Evolutionary conservation across 2,113 vertebrate species (phyloP).

Genomic region (Delphinus delphis): DNA sequence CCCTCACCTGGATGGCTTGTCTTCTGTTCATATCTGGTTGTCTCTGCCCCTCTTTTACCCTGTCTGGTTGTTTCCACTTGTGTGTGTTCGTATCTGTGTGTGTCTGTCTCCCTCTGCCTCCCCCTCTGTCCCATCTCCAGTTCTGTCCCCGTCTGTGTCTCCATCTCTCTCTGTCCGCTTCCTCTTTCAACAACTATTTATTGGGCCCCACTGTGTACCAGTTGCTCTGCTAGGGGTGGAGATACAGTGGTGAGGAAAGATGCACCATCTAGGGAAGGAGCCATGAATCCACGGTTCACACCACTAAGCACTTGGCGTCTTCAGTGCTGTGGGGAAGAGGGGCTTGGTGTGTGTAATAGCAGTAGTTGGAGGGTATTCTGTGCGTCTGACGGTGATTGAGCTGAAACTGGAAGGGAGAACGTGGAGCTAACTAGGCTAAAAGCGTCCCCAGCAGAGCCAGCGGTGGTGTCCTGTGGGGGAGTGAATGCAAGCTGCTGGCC

Average conservation of each 20-base stretch:
- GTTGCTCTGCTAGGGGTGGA: too few relatives aligned
- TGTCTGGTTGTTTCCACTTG: not conserved
- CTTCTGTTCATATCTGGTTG: not conserved
- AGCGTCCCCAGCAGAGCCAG: not conserved
- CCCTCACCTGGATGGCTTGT: not conserved
- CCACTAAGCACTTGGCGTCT: not conserved
- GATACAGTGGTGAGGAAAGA: not conserved
- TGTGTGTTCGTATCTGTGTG: not conserved
- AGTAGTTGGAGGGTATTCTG: not conserved
- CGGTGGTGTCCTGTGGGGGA: not conserved
- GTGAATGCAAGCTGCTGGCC: not conserved
- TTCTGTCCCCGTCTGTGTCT: not conserved
- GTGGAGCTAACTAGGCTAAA: not conserved
- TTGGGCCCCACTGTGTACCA: not conserved
- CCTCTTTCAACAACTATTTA: not conserved
- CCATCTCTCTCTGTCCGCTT: not conserved
- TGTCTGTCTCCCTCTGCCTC: not conserved
- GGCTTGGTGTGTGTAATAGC: accelerated
- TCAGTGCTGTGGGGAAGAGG: not conserved
- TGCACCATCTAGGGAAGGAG: too few relatives aligned
- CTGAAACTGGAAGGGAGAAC: not conserved
- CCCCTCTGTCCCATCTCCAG: not conserved
- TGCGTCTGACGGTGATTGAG: not conserved
- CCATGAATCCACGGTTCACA: not conserved
- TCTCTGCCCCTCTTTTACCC: not conserved